These are phyloP conservation scores for Anagrus nilaparvatae DNA, from an alignment of 1,140 invertebrate genomes.

Conservation along the genomic window DNA sequence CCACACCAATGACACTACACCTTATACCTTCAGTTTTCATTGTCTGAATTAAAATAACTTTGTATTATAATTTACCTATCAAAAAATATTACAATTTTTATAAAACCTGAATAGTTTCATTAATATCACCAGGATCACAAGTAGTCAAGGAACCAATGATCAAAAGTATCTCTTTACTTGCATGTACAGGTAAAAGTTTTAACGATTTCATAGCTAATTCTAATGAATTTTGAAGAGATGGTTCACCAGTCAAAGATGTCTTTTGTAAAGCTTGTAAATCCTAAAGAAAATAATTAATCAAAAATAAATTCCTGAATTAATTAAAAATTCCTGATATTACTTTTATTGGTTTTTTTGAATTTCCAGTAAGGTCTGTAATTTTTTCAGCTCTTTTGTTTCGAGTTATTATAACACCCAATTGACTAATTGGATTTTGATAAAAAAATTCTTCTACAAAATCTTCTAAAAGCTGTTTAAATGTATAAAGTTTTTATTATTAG, in stretches of 20 bases:
- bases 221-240: slow-evolving; percentile 89
- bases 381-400: slow-evolving; percentile 92
- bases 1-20: slow-evolving; percentile 88
- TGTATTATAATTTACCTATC: not conserved
- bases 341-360: slow-evolving; percentile 70
- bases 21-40: slow-evolving; percentile 66
- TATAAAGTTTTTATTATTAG: slow-evolving; percentile 9
- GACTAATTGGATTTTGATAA: slow-evolving; percentile 97
- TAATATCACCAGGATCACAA: slow-evolving; percentile 92
- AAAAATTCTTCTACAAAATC: slow-evolving; percentile 94
- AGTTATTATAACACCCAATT: slow-evolving; percentile 84
- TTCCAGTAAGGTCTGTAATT: slow-evolving; percentile 80
- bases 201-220: slow-evolving; percentile 78
- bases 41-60: slow-evolving; percentile 37
- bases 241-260: slow-evolving; percentile 66
- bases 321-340: slow-evolving; percentile 24
- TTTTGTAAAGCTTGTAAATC: slow-evolving; percentile 43
- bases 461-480: slow-evolving; percentile 66
- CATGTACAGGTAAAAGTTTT: slow-evolving; percentile 84
- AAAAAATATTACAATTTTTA: slow-evolving; percentile 9
- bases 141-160: slow-evolving; percentile 90
- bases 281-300: slow-evolving; percentile 22
- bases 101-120: slow-evolving; percentile 68
- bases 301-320: not conserved
- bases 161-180: slow-evolving; percentile 84